Conservation (phyloP, 2,888 invertebrate species). For the Myathropa florea region DNA sequence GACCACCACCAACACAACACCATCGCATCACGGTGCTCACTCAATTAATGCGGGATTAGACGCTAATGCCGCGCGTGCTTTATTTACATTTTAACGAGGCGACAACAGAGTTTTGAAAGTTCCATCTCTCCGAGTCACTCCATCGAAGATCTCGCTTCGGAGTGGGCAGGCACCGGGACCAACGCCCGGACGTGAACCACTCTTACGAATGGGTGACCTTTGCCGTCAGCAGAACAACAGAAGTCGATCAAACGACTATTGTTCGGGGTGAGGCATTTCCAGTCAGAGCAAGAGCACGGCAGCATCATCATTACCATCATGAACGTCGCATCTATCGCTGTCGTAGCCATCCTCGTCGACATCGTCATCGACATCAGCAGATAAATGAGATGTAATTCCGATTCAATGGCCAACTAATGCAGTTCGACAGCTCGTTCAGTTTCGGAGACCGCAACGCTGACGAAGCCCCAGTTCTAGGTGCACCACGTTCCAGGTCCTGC, state of each 20-base stretch:
- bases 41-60: conserved; percentile 65
- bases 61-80: conserved; percentile 57
- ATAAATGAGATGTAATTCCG: conserved; percentile 69
- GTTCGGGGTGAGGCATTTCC: conserved; percentile 24
- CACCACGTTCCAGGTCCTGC: conserved; percentile 6
- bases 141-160: background rate
- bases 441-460: conserved; percentile 49
- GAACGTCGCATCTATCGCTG: conserved; percentile 23
- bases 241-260: conserved; percentile 47
- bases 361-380: conserved; percentile 47
- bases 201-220: conserved; percentile 39
- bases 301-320: background rate
- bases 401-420: conserved; percentile 70
- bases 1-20: background rate
- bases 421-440: conserved; percentile 68
- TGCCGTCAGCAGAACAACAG: conserved; percentile 47
- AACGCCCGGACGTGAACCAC: background rate
- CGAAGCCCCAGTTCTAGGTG: background rate
- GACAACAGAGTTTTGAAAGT: conserved; percentile 33
- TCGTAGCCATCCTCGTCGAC: conserved; percentile 29
- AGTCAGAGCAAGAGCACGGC: background rate
- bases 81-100: conserved; percentile 56
- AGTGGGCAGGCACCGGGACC: too few species aligned
- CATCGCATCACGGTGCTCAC: conserved; percentile 39
- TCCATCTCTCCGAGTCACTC: conserved; percentile 5